Evolutionary conservation across 1,140 invertebrate species (phyloP).

Genomic region (Triops cancriformis): DNA sequence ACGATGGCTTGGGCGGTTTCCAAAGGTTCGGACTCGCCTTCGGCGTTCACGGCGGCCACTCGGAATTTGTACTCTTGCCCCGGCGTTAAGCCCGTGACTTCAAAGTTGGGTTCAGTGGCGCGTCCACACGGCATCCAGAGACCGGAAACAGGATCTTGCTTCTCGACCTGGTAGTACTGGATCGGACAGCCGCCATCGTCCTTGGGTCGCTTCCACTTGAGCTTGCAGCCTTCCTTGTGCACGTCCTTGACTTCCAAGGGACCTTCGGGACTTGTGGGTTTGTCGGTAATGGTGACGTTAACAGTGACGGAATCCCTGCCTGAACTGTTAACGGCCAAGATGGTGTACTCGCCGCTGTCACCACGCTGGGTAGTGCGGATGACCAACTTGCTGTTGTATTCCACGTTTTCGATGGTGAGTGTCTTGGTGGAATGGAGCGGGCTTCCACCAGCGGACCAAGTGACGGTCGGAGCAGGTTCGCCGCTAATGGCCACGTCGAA

Average conservation of each 20-base stretch:
- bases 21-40: conserved; percentile 93
- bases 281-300: conserved; percentile 84
- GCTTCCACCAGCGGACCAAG: conserved; percentile 68
- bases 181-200: conserved; percentile 81
- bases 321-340: conserved; percentile 72
- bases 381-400: conserved; percentile 79
- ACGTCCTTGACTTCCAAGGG: conserved; percentile 82
- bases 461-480: conserved; percentile 80
- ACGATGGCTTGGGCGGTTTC: conserved; percentile 72
- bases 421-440: conserved; percentile 49
- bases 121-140: conserved; percentile 85
- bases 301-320: conserved; percentile 82
- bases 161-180: conserved; percentile 89
- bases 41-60: conserved; percentile 88
- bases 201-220: conserved; percentile 87
- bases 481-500: conserved; percentile 84
- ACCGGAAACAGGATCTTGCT: conserved; percentile 86
- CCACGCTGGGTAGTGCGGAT: conserved; percentile 67
- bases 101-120: conserved; percentile 65
- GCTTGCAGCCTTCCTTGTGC: conserved; percentile 83
- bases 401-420: conserved; percentile 68
- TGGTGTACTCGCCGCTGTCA: conserved; percentile 81
- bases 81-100: conserved; percentile 76
- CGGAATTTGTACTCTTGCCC: conserved; percentile 91
- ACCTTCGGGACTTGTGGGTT: conserved; percentile 75